Percentiles rank a stretch among this genome's conserved stretches.
These are phyloP conservation scores for Emydoidea blandingii DNA, from an alignment of 2,797 vertebrate genomes.

Conservation along the genomic window DNA sequence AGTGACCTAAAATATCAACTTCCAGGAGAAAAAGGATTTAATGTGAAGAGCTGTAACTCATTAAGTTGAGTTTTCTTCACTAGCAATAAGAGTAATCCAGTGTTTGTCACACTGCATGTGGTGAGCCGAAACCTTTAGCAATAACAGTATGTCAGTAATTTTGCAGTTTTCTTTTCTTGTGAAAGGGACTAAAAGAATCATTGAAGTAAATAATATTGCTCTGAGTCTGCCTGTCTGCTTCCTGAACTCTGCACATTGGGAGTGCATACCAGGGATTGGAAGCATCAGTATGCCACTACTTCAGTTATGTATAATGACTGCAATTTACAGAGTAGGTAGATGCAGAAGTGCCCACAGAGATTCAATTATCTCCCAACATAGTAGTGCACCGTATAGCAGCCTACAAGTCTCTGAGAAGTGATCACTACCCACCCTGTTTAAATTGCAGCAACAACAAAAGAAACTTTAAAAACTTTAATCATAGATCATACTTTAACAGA, in stretches of 20 bases:
- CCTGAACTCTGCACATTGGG: background rate
- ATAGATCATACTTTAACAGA: background rate
- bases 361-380: background rate
- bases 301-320: background rate
- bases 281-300: background rate
- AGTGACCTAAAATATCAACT: background rate
- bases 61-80: background rate
- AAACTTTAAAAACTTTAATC: background rate
- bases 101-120: background rate
- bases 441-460: background rate
- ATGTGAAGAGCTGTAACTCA: background rate
- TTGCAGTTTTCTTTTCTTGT: background rate
- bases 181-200: background rate
- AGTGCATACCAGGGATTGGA: background rate
- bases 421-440: background rate
- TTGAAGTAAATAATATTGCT: background rate
- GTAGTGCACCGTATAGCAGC: background rate
- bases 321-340: constrained; percentile 15
- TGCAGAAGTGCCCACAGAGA: constrained; percentile 1
- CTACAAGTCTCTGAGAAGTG: background rate
- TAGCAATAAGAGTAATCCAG: background rate
- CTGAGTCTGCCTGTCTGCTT: background rate
- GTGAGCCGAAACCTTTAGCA: background rate
- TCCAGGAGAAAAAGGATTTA: background rate
- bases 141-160: background rate